These are phyloP conservation scores for Indicator indicator DNA, from an alignment of 2,113 vertebrate genomes.

Conservation along the genomic window DNA sequence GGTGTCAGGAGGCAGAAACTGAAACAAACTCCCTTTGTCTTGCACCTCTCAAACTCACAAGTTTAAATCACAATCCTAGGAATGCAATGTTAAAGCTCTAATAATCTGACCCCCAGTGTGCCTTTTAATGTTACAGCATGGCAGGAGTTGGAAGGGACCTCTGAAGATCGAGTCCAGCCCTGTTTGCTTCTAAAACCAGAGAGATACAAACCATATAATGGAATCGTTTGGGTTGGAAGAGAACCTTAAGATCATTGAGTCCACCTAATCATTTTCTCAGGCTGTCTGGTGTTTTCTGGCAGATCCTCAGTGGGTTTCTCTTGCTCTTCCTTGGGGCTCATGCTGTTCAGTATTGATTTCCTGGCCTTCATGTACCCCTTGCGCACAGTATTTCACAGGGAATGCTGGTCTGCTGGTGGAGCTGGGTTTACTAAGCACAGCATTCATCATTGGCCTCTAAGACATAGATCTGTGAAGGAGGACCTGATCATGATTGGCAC, in stretches of 20 bases:
- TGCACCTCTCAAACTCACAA: not conserved
- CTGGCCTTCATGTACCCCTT: conserved; percentile 86
- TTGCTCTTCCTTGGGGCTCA: conserved; percentile 80
- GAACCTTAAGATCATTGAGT: not conserved
- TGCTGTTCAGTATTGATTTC: conserved; percentile 87
- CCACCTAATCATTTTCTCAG: not conserved
- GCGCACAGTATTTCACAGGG: conserved; percentile 86
- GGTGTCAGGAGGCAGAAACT: not conserved
- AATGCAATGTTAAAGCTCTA: not conserved
- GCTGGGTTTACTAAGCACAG: conserved; percentile 78
- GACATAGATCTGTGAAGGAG: conserved; percentile 82
- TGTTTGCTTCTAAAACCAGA: not conserved
- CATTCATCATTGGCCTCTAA: conserved; percentile 85
- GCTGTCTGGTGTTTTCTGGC: not conserved
- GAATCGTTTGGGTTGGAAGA: too few relatives aligned
- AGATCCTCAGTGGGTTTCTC: conserved; percentile 77
- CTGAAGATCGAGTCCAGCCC: too few relatives aligned
- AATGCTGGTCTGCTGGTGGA: conserved; percentile 79
- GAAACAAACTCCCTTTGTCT: not conserved
- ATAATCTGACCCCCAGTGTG: not conserved
- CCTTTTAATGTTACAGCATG: not conserved
- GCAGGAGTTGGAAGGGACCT: too few relatives aligned
- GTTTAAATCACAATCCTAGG: not conserved
- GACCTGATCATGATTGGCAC: not conserved
- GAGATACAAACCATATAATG: not conserved